phyloP scores from a whole-genome alignment of 1,140 invertebrate species.

The Aphelinus certus region DNA sequence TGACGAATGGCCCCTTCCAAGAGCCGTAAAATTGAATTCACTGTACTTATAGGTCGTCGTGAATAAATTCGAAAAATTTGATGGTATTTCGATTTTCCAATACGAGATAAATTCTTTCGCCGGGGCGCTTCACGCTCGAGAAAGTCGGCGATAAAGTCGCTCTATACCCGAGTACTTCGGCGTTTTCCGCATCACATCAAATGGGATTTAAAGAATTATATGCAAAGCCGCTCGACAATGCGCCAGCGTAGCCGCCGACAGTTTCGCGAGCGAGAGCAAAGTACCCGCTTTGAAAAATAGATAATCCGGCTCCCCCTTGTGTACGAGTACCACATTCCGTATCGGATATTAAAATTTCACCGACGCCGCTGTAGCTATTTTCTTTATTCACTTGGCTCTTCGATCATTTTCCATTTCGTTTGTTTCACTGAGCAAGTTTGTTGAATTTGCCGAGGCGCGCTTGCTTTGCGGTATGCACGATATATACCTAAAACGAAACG shows the following conservation, averaged over 20 bases:
- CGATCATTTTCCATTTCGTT: too few relatives aligned
- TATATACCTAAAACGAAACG: too few relatives aligned
- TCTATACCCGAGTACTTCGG: constrained; percentile 3
- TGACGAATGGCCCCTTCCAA: neutral
- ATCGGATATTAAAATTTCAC: too few relatives aligned
- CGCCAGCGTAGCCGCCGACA: neutral
- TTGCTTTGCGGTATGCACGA: too few relatives aligned
- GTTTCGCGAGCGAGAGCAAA: neutral
- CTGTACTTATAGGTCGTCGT: neutral
- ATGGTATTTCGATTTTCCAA: constrained; percentile 24
- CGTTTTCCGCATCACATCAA: constrained; percentile 20
- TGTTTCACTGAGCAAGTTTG: too few relatives aligned
- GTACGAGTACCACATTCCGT: too few relatives aligned
- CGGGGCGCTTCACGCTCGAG: neutral
- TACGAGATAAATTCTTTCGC: constrained; percentile 23
- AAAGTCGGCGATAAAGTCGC: constrained; percentile 15
- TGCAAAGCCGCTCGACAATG: constrained; percentile 28
- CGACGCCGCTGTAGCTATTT: too few relatives aligned
- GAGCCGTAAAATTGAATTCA: constrained; percentile 3
- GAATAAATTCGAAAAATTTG: constrained; percentile 23
- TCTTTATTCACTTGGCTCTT: too few relatives aligned
- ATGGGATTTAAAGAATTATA: constrained; percentile 37
- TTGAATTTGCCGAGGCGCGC: too few relatives aligned
- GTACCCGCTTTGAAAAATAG: too few relatives aligned
- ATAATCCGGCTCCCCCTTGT: too few relatives aligned